Percentiles rank a stretch among this genome's conserved stretches.
Evolutionary conservation across 1,140 invertebrate species (phyloP).

Genomic region (Caerostris darwini): DNA sequence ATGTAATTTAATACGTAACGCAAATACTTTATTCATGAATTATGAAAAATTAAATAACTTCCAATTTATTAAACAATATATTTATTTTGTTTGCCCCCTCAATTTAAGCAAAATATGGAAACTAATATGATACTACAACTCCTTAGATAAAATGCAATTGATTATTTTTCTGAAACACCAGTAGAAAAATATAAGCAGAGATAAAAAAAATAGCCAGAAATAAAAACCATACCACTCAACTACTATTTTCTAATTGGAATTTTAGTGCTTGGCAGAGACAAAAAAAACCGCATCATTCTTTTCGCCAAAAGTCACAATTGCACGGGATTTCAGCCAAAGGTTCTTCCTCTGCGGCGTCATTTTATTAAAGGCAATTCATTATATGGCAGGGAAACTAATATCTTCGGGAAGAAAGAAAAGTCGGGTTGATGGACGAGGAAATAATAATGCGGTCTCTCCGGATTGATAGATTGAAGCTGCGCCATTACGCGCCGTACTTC

Average conservation of each 20-base stretch:
- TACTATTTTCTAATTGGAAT: background rate
- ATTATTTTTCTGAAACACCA: no score
- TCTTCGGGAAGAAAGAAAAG: background rate
- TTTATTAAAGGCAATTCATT: slow-evolving; percentile 60
- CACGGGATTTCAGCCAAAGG: background rate
- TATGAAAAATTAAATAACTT: no score
- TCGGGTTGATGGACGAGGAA: slow-evolving; percentile 34
- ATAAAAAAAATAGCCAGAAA: background rate
- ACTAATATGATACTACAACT: background rate
- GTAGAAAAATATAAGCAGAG: background rate
- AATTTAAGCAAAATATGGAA: background rate
- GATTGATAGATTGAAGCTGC: slow-evolving; percentile 48
- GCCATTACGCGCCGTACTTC: slow-evolving; percentile 24
- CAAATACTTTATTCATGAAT: no score
- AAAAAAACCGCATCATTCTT: background rate
- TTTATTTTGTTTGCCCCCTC: no score
- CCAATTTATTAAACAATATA: no score
- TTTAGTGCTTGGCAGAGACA: background rate
- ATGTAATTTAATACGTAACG: no score
- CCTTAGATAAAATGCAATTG: background rate
- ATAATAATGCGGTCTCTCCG: slow-evolving; percentile 51
- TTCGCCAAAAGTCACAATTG: background rate
- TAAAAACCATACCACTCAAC: background rate
- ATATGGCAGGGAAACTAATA: slow-evolving; percentile 23
- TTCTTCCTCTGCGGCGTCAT: background rate